These are phyloP conservation scores for Cherax destructor DNA, from an alignment of 1,140 invertebrate species.

Conservation along the genomic window DNA sequence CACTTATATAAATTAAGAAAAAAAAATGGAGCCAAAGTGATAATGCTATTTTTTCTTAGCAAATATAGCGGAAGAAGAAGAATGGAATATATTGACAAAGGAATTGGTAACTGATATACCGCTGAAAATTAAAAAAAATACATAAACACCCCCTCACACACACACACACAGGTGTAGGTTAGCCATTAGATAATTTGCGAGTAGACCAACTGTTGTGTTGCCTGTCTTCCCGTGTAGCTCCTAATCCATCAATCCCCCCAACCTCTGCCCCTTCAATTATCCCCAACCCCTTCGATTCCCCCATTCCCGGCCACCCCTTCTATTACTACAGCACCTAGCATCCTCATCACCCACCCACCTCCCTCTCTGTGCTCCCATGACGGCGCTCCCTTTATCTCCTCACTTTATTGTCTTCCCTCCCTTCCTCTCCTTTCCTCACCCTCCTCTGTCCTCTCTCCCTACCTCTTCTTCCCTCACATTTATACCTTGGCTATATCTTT, in stretches of 20 bases:
- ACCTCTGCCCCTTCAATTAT: neutral
- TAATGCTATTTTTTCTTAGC: too few relatives aligned
- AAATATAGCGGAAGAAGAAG: too few relatives aligned
- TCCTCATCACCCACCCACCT: neutral
- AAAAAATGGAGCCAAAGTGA: too few relatives aligned
- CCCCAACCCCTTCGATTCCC: neutral
- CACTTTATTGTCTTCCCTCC: neutral
- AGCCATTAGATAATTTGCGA: too few relatives aligned
- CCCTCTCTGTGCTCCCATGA: neutral
- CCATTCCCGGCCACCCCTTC: neutral
- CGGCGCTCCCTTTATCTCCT: neutral
- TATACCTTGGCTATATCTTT: neutral
- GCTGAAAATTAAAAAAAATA: too few relatives aligned
- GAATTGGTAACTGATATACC: too few relatives aligned
- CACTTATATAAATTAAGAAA: too few relatives aligned
- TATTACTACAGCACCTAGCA: neutral
- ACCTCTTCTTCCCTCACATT: neutral
- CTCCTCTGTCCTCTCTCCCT: too few relatives aligned
- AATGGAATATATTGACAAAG: too few relatives aligned
- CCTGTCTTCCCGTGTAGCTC: too few relatives aligned
- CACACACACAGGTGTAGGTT: neutral
- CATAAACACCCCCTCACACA: neutral
- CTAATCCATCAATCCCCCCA: too few relatives aligned
- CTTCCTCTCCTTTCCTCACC: neutral
- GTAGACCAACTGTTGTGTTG: too few relatives aligned